These are phyloP conservation scores for Zoroaster sp. DNA, from an alignment of 53 echinoderm and acorn worm genomes.

Conservation along the genomic window DNA sequence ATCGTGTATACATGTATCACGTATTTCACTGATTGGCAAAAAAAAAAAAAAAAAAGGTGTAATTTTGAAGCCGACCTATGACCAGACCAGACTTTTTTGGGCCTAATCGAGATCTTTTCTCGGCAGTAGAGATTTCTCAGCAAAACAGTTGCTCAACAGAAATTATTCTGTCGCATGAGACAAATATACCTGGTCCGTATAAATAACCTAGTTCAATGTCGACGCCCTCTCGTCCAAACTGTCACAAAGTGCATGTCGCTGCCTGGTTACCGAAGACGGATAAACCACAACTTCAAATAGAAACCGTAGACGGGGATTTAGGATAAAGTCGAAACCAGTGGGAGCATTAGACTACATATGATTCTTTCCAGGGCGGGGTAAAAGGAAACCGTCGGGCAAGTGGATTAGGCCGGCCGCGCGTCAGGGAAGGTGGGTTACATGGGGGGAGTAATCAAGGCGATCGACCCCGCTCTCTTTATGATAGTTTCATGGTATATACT, in stretches of 20 bases:
- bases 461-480: not conserved
- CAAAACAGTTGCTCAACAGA: too few relatives aligned
- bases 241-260: conserved; percentile 26
- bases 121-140: too few relatives aligned
- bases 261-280: conserved; percentile 32
- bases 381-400: not conserved
- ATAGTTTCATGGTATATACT: not conserved
- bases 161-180: not conserved
- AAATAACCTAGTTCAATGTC: conserved; percentile 53
- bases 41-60: too few relatives aligned
- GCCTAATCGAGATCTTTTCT: too few relatives aligned
- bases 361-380: not conserved
- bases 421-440: not conserved
- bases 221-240: conserved; percentile 36
- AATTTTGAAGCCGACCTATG: too few relatives aligned
- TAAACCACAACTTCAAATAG: conserved; percentile 41
- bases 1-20: too few relatives aligned
- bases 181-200: not conserved
- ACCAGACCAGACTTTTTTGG: too few relatives aligned
- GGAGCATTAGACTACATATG: conserved; percentile 28
- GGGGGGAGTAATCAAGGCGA: not conserved
- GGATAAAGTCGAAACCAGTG: conserved; percentile 52
- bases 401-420: conserved; percentile 7
- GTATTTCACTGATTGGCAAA: too few relatives aligned
- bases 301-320: conserved; percentile 47